Percentiles rank a stretch among this genome's conserved stretches.
These are phyloP conservation scores for Ciona savignyi DNA, from an alignment of 23 tunicate species.

Conservation along the genomic window DNA sequence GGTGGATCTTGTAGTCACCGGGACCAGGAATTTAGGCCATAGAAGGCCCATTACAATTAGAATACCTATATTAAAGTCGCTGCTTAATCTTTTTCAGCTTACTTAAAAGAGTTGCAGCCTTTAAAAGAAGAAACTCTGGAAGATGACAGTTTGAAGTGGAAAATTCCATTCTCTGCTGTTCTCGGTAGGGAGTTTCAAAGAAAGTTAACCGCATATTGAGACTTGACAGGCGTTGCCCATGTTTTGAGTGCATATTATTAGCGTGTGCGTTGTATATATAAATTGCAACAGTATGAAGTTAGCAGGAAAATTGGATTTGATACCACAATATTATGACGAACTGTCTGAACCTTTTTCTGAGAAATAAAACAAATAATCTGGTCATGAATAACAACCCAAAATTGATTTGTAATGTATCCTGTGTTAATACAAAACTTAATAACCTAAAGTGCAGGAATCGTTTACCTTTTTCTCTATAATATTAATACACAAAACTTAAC, in stretches of 20 bases:
- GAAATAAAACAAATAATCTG: not conserved
- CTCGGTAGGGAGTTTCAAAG: slow-evolving; percentile 35
- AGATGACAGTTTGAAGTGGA: slow-evolving; percentile 28
- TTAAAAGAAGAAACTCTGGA: not conserved
- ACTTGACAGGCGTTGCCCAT: too few species aligned
- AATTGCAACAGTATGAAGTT: too few species aligned
- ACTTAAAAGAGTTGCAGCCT: slow-evolving; percentile 47
- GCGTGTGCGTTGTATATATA: too few species aligned
- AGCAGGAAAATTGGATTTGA: too few species aligned
- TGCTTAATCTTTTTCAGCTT: slow-evolving; percentile 24
- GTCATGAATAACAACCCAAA: too few species aligned
- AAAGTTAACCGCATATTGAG: not conserved
- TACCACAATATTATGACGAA: not conserved
- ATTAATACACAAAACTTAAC: too few species aligned
- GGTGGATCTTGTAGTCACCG: too few species aligned
- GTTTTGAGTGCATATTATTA: too few species aligned
- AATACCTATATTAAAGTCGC: not conserved
- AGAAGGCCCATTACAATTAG: not conserved
- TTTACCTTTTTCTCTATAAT: too few species aligned
- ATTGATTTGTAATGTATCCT: too few species aligned
- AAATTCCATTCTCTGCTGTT: slow-evolving; percentile 37
- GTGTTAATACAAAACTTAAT: too few species aligned
- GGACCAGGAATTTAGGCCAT: not conserved
- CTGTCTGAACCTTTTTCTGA: not conserved
- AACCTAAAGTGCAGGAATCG: too few species aligned